A percentile compares a stretch with the other conserved stretches of the same genome.
phyloP scores from a whole-genome alignment of 1,140 invertebrate genomes.

The Lepidurus couesii region DNA sequence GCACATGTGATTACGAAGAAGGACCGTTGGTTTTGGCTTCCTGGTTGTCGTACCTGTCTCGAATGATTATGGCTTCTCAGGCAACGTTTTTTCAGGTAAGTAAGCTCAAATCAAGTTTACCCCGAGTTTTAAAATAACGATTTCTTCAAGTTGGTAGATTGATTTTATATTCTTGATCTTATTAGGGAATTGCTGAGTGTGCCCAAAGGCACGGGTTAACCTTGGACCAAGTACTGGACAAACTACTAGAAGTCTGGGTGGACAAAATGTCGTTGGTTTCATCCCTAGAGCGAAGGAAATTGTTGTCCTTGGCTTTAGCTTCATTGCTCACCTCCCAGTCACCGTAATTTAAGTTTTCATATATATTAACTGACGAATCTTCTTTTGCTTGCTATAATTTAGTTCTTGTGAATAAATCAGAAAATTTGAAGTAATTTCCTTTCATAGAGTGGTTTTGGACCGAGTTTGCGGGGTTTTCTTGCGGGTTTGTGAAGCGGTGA shows the following conservation, averaged over 20 bases:
- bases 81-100: conserved; percentile 60
- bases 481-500: conserved; percentile 72
- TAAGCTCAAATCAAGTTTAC: not conserved
- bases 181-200: conserved; percentile 48
- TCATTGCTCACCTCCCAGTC: conserved; percentile 53
- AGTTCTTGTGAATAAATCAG: not conserved
- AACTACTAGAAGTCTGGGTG: conserved; percentile 70
- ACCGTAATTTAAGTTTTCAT: conserved; percentile 40
- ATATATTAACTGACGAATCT: conserved; percentile 15
- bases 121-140: no score
- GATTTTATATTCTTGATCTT: not conserved
- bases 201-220: conserved; percentile 41
- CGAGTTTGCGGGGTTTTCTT: conserved; percentile 68
- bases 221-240: conserved; percentile 54
- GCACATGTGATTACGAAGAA: conserved; percentile 59
- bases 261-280: conserved; percentile 68
- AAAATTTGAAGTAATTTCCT: conserved; percentile 35
- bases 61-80: conserved; percentile 68
- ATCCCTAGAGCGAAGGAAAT: conserved; percentile 71
- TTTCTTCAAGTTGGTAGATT: not conserved
- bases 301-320: conserved; percentile 73
- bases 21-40: conserved; percentile 66
- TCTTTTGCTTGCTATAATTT: conserved; percentile 23
- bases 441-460: conserved; percentile 57
- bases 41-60: conserved; percentile 67